Conservation (phyloP, 2,797 vertebrate species). For the Hydrocynus forskahlii region DNA sequence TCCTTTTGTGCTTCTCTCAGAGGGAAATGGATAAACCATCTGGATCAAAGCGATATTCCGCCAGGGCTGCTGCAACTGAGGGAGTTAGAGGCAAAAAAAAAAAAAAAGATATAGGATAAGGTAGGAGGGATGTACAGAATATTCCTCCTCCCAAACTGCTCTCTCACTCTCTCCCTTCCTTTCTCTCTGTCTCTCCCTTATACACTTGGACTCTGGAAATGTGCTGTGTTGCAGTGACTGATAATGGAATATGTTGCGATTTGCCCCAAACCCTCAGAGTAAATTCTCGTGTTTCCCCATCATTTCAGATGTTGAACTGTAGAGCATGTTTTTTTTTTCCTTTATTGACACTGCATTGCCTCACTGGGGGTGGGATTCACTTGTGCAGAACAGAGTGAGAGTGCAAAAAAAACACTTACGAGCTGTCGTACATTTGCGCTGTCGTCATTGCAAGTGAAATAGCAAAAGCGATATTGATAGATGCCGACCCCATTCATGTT, state of each 20-base stretch:
- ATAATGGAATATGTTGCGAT: slow-evolving; percentile 10
- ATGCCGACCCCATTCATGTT: background rate
- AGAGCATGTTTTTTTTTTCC: background rate
- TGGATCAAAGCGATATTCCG: slow-evolving; percentile 75
- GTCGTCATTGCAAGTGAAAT: background rate
- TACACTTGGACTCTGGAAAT: slow-evolving; percentile 8
- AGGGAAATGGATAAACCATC: slow-evolving; percentile 74
- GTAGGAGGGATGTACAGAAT: background rate
- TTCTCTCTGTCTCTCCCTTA: background rate
- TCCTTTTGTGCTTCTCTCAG: slow-evolving; percentile 64
- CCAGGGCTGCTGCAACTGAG: slow-evolving; percentile 65
- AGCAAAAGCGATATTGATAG: background rate
- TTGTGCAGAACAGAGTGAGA: background rate
- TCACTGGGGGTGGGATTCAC: slow-evolving; percentile 1
- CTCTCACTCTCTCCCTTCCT: background rate
- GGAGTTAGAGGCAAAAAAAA: slow-evolving; percentile 19
- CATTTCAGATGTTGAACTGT: slow-evolving; percentile 1
- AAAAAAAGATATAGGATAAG: background rate
- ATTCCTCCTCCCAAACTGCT: slow-evolving; percentile 8
- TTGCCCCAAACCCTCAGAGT: slow-evolving; percentile 18
- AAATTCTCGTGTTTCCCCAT: slow-evolving; percentile 1
- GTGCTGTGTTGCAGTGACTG: slow-evolving; percentile 12
- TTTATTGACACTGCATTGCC: background rate
- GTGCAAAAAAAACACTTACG: background rate
- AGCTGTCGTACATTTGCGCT: background rate